These are phyloP conservation scores for Muscina levida DNA, from an alignment of 2,888 invertebrate genomes.

Conservation along the genomic window DNA sequence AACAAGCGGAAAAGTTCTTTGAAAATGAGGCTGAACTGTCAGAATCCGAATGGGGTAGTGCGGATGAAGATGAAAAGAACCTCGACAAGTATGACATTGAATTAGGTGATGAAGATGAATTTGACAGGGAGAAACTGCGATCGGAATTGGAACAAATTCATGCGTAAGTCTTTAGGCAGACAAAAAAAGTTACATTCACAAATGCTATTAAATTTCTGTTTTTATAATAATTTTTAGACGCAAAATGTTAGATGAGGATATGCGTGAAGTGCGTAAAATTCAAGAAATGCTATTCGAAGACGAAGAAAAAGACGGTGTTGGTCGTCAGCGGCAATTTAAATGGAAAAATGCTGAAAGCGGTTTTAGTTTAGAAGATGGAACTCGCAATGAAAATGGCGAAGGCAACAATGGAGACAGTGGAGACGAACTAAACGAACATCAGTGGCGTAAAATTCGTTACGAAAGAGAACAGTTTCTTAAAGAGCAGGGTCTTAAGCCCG, in stretches of 20 bases:
- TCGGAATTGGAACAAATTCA: conserved; percentile 92
- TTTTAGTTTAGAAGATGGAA: conserved; percentile 74
- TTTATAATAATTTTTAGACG: conserved; percentile 81
- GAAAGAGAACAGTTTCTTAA: conserved; percentile 90
- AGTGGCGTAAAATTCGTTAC: conserved; percentile 89
- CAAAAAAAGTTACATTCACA: background rate
- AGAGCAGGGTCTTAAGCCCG: conserved; percentile 72
- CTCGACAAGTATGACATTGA: conserved; percentile 91
- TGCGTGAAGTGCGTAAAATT: conserved; percentile 89
- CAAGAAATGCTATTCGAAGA: conserved; percentile 94
- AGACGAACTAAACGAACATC: conserved; percentile 87
- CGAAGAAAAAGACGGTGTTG: conserved; percentile 89
- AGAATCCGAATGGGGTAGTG: conserved; percentile 94
- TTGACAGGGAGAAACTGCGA: conserved; percentile 89
- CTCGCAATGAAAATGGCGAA: conserved; percentile 72
- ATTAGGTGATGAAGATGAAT: conserved; percentile 90
- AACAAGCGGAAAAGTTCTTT: conserved; percentile 86
- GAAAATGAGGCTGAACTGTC: conserved; percentile 96
- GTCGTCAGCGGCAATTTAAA: conserved; percentile 89
- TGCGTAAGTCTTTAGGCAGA: conserved; percentile 83
- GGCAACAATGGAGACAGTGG: conserved; percentile 80
- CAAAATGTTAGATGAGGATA: conserved; percentile 92
- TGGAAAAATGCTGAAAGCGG: conserved; percentile 89
- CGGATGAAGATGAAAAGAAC: conserved; percentile 91
- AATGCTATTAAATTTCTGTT: background rate